Evolutionary conservation across 2,113 vertebrate genomes (phyloP).

Genomic region (Oplegnathus fasciatus): DNA sequence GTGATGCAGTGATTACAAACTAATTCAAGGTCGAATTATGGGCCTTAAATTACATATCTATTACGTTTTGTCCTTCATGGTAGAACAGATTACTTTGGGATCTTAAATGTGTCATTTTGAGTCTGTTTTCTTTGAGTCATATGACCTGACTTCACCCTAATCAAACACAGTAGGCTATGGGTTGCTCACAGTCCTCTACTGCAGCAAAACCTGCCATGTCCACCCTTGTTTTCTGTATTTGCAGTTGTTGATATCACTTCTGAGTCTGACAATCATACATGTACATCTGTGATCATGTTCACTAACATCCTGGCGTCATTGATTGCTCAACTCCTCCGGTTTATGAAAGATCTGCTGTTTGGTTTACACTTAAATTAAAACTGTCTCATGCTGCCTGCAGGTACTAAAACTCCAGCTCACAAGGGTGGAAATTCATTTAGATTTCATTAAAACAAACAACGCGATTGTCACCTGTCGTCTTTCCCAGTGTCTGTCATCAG

Average conservation of each 20-base stretch:
- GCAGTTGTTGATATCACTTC: neutral
- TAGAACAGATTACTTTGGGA: neutral
- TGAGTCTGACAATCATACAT: neutral
- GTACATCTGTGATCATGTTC: neutral
- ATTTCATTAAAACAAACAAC: neutral
- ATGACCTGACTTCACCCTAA: slow-evolving; percentile 6
- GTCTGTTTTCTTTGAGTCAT: slow-evolving; percentile 23
- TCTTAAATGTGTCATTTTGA: neutral
- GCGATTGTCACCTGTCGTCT: slow-evolving; percentile 18
- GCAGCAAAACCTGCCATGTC: neutral
- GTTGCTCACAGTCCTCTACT: neutral
- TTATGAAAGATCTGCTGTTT: slow-evolving; percentile 21
- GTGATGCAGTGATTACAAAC: neutral
- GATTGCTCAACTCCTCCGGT: neutral
- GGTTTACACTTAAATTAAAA: neutral
- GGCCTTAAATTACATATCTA: neutral
- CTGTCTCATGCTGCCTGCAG: neutral
- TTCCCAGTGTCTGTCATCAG: slow-evolving; percentile 14
- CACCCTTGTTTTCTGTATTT: neutral
- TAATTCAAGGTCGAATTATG: neutral
- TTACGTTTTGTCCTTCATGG: neutral
- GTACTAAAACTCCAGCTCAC: neutral
- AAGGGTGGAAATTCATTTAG: neutral
- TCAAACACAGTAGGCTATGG: slow-evolving; percentile 21
- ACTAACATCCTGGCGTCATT: neutral